Evolutionary conservation across 2,888 invertebrate species (phyloP).

Genomic region (Agonopterix alstromeriana): DNA sequence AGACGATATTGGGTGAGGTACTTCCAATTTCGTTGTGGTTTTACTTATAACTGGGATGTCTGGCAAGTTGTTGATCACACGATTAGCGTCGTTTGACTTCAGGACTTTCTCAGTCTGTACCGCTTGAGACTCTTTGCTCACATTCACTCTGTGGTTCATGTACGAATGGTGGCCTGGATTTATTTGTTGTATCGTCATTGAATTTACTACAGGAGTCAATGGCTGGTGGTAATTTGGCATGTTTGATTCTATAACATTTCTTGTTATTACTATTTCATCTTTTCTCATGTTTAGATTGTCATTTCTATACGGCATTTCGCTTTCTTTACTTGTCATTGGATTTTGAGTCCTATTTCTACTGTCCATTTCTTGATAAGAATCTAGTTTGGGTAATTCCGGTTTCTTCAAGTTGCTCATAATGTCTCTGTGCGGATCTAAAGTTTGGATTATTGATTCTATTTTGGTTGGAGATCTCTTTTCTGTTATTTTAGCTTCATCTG

Average conservation of each 20-base stretch:
- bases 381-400: slow-evolving; percentile 49
- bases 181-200: slow-evolving; percentile 65
- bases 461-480: slow-evolving; percentile 63
- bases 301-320: slow-evolving; percentile 51
- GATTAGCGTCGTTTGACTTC: slow-evolving; percentile 49
- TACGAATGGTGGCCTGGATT: slow-evolving; percentile 54
- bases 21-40: slow-evolving; percentile 55
- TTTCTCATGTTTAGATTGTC: slow-evolving; percentile 48
- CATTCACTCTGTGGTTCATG: slow-evolving; percentile 49
- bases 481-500: slow-evolving; percentile 43
- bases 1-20: slow-evolving; percentile 68
- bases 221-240: slow-evolving; percentile 47
- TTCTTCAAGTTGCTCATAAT: slow-evolving; percentile 36
- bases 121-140: slow-evolving; percentile 56
- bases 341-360: slow-evolving; percentile 42
- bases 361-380: slow-evolving; percentile 50
- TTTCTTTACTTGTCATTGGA: slow-evolving; percentile 44
- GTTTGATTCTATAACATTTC: slow-evolving; percentile 52
- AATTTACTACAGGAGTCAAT: slow-evolving; percentile 34
- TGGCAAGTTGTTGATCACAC: slow-evolving; percentile 38
- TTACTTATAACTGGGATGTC: slow-evolving; percentile 57
- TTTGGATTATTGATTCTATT: slow-evolving; percentile 58
- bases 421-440: slow-evolving; percentile 54
- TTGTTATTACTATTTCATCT: slow-evolving; percentile 60
- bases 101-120: slow-evolving; percentile 59